These are phyloP conservation scores for Dugesia japonica DNA, from an alignment of 2,888 invertebrate genomes.

Conservation along the genomic window DNA sequence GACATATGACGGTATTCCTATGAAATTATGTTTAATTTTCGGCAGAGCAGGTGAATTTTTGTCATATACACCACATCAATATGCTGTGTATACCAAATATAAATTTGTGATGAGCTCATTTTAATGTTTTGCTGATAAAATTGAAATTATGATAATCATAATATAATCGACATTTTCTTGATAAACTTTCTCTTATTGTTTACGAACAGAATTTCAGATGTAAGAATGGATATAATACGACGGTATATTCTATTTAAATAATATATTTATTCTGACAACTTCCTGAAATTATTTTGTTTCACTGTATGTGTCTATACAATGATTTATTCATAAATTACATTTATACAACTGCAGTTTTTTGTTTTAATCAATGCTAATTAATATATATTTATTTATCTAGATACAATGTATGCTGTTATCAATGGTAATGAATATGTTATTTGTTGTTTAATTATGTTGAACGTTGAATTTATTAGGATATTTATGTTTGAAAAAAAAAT, in stretches of 20 bases:
- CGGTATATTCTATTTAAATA: constrained; percentile 16
- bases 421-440: too few species aligned
- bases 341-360: constrained; percentile 14
- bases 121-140: background rate
- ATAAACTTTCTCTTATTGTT: constrained; percentile 13
- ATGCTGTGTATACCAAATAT: constrained; percentile 10
- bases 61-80: background rate
- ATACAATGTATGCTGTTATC: too few species aligned
- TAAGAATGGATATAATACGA: constrained; percentile 11
- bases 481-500: too few species aligned
- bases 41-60: constrained; percentile 20
- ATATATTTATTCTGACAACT: constrained; percentile 20
- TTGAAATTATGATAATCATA: background rate
- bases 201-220: background rate
- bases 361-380: background rate
- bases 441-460: too few species aligned
- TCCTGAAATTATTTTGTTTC: constrained; percentile 20
- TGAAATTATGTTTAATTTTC: constrained; percentile 16
- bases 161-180: background rate
- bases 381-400: background rate
- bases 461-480: too few species aligned
- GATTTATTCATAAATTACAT: constrained; percentile 20
- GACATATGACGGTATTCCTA: constrained; percentile 12
- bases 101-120: constrained; percentile 1
- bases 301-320: background rate